These are phyloP conservation scores for Cyphomyrus discorhynchus DNA, from an alignment of 2,113 vertebrate species.

Conservation along the genomic window DNA sequence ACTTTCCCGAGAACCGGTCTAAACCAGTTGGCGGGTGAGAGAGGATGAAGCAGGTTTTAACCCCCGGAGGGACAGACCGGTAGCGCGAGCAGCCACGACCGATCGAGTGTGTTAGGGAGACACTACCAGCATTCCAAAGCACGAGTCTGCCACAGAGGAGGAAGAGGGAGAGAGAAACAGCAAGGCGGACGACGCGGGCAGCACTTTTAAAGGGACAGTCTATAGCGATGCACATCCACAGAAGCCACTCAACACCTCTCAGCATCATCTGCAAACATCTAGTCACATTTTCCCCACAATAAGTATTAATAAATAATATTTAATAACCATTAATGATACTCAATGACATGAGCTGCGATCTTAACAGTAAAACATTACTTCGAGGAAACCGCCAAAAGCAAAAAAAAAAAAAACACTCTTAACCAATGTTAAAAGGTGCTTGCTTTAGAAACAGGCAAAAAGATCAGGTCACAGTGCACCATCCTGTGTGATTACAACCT, in stretches of 20 bases:
- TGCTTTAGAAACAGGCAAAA: not conserved
- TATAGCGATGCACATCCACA: not conserved
- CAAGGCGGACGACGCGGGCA: not conserved
- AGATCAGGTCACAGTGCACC: not conserved
- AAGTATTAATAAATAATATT: not conserved
- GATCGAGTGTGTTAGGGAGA: constrained; percentile 28
- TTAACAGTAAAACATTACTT: not conserved
- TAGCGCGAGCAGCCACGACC: constrained; percentile 26
- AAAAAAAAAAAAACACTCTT: not conserved
- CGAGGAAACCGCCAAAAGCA: not conserved
- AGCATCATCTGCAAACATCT: not conserved
- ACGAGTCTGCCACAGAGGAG: constrained; percentile 35
- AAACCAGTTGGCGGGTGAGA: constrained; percentile 71
- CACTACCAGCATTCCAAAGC: constrained; percentile 56
- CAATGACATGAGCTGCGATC: not conserved
- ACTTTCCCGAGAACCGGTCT: constrained; percentile 80
- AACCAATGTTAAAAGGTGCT: not conserved
- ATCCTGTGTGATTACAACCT: not conserved
- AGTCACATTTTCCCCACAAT: not conserved
- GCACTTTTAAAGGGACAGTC: constrained; percentile 41
- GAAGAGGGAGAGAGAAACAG: constrained; percentile 14
- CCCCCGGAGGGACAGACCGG: constrained; percentile 56
- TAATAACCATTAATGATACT: not conserved
- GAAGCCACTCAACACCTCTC: constrained; percentile 10
- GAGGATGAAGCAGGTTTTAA: constrained; percentile 70